These are phyloP conservation scores for Gonatopus flavifemur DNA, from an alignment of 1,140 invertebrate species.

Conservation along the genomic window DNA sequence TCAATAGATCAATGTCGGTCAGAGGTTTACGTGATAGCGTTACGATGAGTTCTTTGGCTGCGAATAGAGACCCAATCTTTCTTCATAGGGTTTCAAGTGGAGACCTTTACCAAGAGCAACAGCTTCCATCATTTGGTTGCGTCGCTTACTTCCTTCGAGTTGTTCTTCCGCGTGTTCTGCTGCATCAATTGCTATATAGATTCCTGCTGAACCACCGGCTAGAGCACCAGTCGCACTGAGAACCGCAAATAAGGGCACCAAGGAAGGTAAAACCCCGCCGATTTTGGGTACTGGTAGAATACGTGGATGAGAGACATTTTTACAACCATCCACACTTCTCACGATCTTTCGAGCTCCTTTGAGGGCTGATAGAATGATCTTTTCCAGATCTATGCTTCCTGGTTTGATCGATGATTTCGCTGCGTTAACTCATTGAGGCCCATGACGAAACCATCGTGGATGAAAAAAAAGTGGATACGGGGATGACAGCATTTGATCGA, in stretches of 20 bases:
- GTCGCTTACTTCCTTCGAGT: constrained; percentile 29
- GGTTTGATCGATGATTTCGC: too few species aligned
- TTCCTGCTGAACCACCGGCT: constrained; percentile 21
- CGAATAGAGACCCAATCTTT: constrained; percentile 29
- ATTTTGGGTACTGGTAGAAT: constrained; percentile 21
- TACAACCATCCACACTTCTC: constrained; percentile 9
- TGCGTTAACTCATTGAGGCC: too few species aligned
- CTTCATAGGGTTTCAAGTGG: constrained; percentile 43
- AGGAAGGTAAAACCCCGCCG: too few species aligned
- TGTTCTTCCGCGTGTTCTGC: constrained; percentile 29
- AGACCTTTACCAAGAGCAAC: constrained; percentile 40
- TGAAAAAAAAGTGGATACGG: too few species aligned
- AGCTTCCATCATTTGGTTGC: constrained; percentile 37
- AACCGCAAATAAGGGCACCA: too few species aligned
- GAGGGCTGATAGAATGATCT: too few species aligned
- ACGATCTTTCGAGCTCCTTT: constrained; percentile 26
- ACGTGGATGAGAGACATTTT: constrained; percentile 4
- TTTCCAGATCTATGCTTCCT: too few species aligned
- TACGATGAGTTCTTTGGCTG: constrained; percentile 27
- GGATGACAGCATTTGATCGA: too few species aligned
- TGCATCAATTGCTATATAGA: constrained; percentile 29
- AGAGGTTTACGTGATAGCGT: constrained; percentile 20
- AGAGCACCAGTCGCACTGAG: constrained; percentile 19
- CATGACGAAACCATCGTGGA: too few species aligned
- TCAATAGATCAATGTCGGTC: constrained; percentile 27